Percentiles rank a stretch among this genome's conserved stretches.
phyloP scores from a whole-genome alignment of 2,113 vertebrate genomes.

The Quiscalus mexicanus region DNA sequence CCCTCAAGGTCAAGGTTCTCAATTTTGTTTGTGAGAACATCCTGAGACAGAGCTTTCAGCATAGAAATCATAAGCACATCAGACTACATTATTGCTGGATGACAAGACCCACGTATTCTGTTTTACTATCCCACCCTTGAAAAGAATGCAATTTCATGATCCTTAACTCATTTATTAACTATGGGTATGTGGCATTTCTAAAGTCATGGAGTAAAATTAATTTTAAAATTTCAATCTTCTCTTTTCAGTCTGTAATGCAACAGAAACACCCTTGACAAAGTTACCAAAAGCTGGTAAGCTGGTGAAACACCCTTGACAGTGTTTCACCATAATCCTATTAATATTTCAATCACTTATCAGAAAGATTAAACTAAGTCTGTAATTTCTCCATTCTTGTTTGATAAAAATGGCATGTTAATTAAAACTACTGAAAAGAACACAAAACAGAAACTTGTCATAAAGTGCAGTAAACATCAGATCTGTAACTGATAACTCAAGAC shows the following conservation, averaged over 20 bases:
- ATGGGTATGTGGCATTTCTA: background rate
- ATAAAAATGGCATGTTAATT: background rate
- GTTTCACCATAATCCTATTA: background rate
- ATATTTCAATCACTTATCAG: background rate
- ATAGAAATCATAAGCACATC: background rate
- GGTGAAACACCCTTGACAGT: background rate
- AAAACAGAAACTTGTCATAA: background rate
- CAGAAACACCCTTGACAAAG: background rate
- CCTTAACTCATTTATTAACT: background rate
- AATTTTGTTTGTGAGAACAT: background rate
- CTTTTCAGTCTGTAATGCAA: background rate
- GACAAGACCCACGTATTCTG: background rate
- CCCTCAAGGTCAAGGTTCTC: background rate
- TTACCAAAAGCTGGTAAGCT: background rate
- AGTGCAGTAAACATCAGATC: background rate
- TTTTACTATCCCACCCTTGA: background rate
- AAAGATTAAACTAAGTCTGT: background rate
- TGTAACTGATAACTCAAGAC: background rate
- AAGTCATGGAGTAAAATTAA: background rate
- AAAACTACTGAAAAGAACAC: background rate
- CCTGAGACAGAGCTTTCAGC: background rate
- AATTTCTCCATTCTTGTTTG: background rate
- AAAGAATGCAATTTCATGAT: background rate
- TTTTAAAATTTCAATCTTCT: background rate
- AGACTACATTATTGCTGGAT: fast-evolving